A percentile compares a stretch with the other conserved stretches of the same genome.
Evolutionary conservation across 2,888 invertebrate genomes (phyloP).

Genomic region (Stramonita haemastoma): DNA sequence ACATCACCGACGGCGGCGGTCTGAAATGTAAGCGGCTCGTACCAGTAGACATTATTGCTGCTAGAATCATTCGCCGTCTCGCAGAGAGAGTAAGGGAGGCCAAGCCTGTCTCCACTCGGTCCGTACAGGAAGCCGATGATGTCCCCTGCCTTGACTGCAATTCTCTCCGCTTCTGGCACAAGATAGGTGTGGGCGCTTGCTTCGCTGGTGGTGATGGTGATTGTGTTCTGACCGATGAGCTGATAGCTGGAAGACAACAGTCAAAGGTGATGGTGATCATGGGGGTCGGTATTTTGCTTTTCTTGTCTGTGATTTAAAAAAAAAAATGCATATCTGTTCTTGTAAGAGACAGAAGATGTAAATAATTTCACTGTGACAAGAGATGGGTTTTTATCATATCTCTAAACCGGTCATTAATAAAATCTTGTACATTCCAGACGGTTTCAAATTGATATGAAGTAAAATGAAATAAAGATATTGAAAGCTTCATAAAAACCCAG

Average conservation of each 20-base stretch:
- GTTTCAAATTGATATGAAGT: too few relatives aligned
- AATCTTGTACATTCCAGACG: too few relatives aligned
- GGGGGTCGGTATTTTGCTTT: too few relatives aligned
- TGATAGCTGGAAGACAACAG: background rate
- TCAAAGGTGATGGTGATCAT: too few relatives aligned
- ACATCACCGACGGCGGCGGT: background rate
- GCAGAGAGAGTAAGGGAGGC: background rate
- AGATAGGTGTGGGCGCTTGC: background rate
- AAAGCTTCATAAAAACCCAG: too few relatives aligned
- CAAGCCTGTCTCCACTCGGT: background rate
- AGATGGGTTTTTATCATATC: too few relatives aligned
- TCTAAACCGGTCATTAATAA: too few relatives aligned
- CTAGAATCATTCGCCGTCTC: background rate
- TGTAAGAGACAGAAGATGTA: too few relatives aligned
- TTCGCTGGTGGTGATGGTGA: background rate
- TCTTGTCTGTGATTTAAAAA: too few relatives aligned
- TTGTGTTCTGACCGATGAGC: slow-evolving; percentile 22
- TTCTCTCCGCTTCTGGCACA: slow-evolving; percentile 29
- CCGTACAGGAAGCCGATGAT: slow-evolving; percentile 20
- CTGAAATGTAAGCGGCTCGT: background rate
- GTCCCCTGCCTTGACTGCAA: slow-evolving; percentile 20
- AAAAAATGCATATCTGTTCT: too few relatives aligned
- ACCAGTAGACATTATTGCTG: background rate
- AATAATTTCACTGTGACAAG: too few relatives aligned
- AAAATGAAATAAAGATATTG: too few relatives aligned